Base-by-base conservation (phyloP, 2,113 vertebrate genomes). In the Megatriorchis doriae region DNA sequence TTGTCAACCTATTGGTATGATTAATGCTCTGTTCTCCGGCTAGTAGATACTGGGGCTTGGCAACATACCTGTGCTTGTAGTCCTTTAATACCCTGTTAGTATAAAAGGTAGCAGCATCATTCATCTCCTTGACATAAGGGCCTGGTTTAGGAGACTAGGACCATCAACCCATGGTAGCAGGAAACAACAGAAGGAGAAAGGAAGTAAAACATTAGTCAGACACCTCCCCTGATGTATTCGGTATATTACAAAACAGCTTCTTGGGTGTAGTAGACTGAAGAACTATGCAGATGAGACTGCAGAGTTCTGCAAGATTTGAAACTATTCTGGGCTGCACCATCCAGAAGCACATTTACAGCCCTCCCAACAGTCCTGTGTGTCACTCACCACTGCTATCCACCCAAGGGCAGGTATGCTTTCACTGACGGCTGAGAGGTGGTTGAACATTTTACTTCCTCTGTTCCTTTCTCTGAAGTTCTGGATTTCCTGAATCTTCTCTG, bases 51-150 rank as follows among this genome's bases (percentile, higher is more conserved):
- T 58, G 84, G 83, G 92, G 90, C 88, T 88, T 86, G 65, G 83
- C 61, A 93, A 98, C 98, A 73, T 98, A 99, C 99, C 92, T 99
- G 97, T 99, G 98, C 96, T 99, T 99, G 98, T 99, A 99, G 97
- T 99, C 99, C 97, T 99, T 99, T 88, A 99, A 98, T 63, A 99
- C 99, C 98, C 99, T 98, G 98, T 99, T 99, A 95, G 99, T 99
- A 97, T 99, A 99, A 98, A 99, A 99, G 72, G 98, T 99, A 92
- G 99, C 99, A 15, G 99, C 99, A 74, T 99, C 99, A 29, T 99
- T 99, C 99, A 99, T 99, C 98, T 99, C 99, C 98, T 99, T 99
- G 97, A 99, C 99, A 94, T 99, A 99, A 56, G 99, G 99, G 62
- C 99, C 99, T 26, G 99, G 99, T 97, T 99, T 99, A 94, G 99